phyloP scores from a whole-genome alignment of 2,797 vertebrate species.

The Acipenser ruthenus region DNA sequence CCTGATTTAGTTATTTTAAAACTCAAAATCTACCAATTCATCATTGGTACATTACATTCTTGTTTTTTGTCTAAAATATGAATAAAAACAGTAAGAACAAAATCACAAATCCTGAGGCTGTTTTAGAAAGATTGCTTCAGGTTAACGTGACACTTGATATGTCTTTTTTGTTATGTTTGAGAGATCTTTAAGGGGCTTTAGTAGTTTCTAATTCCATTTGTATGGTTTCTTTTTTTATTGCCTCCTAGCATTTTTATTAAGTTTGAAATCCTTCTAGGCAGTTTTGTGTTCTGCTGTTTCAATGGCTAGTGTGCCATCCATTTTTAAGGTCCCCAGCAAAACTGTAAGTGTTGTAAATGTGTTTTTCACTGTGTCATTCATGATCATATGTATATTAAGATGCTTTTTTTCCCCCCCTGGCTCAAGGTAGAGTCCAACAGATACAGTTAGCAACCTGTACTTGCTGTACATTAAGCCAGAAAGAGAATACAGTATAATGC shows the following conservation, averaged over 20 bases:
- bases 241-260: not conserved
- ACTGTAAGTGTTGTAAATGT: not conserved
- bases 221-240: not conserved
- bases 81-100: not conserved
- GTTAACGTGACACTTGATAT: not conserved
- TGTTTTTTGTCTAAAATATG: not conserved
- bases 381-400: not conserved
- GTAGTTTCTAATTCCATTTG: not conserved
- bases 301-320: constrained; percentile 16
- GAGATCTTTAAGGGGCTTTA: not conserved
- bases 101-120: not conserved
- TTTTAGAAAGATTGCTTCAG: not conserved
- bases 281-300: constrained; percentile 8
- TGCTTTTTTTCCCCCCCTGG: not conserved
- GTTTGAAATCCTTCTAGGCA: not conserved
- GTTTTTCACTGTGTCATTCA: not conserved
- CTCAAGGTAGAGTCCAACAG: too few species aligned
- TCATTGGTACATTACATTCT: not conserved
- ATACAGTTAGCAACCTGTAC: too few species aligned
- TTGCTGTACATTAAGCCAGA: too few species aligned
- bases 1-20: not conserved
- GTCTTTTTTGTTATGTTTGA: not conserved
- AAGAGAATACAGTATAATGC: too few species aligned
- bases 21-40: not conserved
- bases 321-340: constrained; percentile 4